phyloP scores from a whole-genome alignment of 2,888 invertebrate species.

The Mystacides longicornis region DNA sequence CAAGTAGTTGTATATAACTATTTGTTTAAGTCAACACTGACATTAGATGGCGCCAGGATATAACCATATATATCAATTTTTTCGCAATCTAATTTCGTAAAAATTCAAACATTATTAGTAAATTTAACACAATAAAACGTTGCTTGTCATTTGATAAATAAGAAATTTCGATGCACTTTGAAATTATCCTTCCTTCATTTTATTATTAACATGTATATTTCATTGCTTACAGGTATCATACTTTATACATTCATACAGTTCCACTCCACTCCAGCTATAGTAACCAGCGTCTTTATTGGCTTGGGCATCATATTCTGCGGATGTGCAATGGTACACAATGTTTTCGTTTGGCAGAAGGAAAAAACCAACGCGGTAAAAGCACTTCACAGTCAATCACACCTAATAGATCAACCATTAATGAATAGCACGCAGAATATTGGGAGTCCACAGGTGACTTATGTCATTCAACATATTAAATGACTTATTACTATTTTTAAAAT shows the following conservation, averaged over 20 bases:
- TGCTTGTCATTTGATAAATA: background rate
- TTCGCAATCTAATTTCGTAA: background rate
- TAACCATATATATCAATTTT: no score
- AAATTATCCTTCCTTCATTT: no score
- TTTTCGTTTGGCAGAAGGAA: slow-evolving; percentile 89
- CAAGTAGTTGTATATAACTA: no score
- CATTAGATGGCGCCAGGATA: no score
- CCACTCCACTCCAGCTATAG: slow-evolving; percentile 85
- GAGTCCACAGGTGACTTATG: slow-evolving; percentile 30
- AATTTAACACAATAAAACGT: background rate
- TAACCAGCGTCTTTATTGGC: slow-evolving; percentile 85
- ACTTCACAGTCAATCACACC: slow-evolving; percentile 29
- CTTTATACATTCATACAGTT: slow-evolving; percentile 89
- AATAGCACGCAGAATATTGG: slow-evolving; percentile 32
- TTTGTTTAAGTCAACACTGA: no score
- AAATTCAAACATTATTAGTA: background rate
- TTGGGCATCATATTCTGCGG: slow-evolving; percentile 87
- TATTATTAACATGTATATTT: no score
- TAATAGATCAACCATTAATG: slow-evolving; percentile 23
- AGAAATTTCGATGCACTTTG: background rate
- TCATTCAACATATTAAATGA: background rate
- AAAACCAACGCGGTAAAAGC: slow-evolving; percentile 77
- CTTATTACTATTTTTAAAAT: background rate
- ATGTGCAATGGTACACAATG: slow-evolving; percentile 90
- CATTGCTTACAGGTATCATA: slow-evolving; percentile 66